Conservation (phyloP, 1,140 invertebrate genomes). For the Aethina tumida region DNA sequence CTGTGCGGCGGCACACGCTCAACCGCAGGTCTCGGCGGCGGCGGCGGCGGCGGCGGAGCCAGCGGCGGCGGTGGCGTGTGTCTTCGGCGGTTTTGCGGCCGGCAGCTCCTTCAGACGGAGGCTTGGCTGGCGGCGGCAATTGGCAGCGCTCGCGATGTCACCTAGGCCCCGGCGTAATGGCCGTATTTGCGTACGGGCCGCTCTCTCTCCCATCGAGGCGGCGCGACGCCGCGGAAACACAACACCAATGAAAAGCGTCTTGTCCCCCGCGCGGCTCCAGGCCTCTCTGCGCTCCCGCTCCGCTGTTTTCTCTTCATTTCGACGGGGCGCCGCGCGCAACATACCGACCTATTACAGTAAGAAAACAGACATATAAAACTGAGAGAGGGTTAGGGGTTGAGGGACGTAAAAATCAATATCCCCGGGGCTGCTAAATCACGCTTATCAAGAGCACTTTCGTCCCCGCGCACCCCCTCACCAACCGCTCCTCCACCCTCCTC, state of each 20-base stretch:
- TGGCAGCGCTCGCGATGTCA: constrained; percentile 20
- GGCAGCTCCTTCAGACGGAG: constrained; percentile 37
- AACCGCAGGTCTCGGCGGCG: constrained; percentile 35
- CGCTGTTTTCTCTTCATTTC: constrained; percentile 30
- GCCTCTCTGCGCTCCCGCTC: constrained; percentile 22
- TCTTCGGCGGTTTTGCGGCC: constrained; percentile 34
- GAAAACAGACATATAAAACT: constrained; percentile 42
- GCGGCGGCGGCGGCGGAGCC: constrained; percentile 33
- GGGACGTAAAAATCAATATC: constrained; percentile 57
- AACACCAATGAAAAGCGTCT: constrained; percentile 38
- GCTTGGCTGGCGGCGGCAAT: constrained; percentile 10
- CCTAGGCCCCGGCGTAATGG: constrained; percentile 35
- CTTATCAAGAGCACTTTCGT: constrained; percentile 60
- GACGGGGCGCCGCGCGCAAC: constrained; percentile 29
- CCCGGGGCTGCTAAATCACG: constrained; percentile 61
- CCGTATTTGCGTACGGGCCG: constrained; percentile 36
- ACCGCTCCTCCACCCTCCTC: constrained; percentile 7
- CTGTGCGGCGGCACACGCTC: constrained; percentile 29
- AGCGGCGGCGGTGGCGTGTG: no score
- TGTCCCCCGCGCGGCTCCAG: constrained; percentile 28
- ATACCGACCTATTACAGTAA: constrained; percentile 39
- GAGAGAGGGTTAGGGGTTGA: constrained; percentile 38
- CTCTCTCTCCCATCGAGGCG: constrained; percentile 14
- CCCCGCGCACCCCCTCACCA: constrained; percentile 27
- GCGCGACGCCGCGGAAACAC: constrained; percentile 33